Evolutionary conservation across 2,888 invertebrate genomes (phyloP).

Genomic region (Andricus quercusramuli): DNA sequence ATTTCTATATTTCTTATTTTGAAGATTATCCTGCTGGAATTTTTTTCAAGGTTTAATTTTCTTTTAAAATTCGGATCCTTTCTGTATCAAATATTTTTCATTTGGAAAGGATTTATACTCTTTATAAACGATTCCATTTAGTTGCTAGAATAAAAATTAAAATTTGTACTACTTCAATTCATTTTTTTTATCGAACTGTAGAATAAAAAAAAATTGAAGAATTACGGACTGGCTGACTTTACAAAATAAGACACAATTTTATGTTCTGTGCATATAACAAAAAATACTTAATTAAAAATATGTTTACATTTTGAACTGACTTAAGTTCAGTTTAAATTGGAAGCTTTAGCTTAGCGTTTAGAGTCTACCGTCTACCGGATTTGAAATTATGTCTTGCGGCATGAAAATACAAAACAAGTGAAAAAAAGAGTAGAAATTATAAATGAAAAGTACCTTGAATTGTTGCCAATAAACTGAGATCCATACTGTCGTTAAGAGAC

Average conservation of each 20-base stretch:
- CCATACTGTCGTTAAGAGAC: constrained; percentile 76
- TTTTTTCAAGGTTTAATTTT: too few relatives aligned
- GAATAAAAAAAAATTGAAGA: too few relatives aligned
- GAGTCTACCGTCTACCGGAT: not conserved
- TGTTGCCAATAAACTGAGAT: constrained; percentile 76
- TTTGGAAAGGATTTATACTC: too few relatives aligned
- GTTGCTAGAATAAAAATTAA: too few relatives aligned
- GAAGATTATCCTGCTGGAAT: too few relatives aligned
- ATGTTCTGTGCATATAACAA: not conserved
- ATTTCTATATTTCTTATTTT: too few relatives aligned
- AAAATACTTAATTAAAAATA: not conserved
- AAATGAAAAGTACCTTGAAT: constrained; percentile 76
- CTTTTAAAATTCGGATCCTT: too few relatives aligned
- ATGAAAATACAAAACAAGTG: not conserved
- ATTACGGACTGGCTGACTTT: not conserved
- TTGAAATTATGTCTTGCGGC: not conserved
- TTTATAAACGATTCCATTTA: too few relatives aligned
- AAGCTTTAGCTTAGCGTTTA: not conserved
- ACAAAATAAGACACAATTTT: not conserved
- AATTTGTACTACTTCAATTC: too few relatives aligned
- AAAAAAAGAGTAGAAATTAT: not conserved
- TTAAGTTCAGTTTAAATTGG: not conserved
- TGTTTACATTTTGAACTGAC: not conserved
- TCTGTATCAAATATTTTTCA: too few relatives aligned
- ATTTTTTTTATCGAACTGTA: too few relatives aligned